These are phyloP conservation scores for Ispidina lecontei DNA, from an alignment of 2,797 vertebrate species.

Conservation along the genomic window DNA sequence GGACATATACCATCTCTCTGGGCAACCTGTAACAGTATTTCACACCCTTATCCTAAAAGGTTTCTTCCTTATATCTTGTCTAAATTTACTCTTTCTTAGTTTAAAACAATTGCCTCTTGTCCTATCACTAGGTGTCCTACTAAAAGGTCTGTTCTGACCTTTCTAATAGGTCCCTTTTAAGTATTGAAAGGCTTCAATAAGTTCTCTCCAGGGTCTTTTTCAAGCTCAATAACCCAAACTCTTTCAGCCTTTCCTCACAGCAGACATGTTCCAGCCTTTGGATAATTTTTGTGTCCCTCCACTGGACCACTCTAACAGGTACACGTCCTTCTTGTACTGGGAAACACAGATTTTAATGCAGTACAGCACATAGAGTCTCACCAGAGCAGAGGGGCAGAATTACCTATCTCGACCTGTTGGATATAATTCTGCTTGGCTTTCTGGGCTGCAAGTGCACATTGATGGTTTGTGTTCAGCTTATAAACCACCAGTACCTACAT, in stretches of 20 bases:
- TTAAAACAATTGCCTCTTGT: not conserved
- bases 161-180: not conserved
- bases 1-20: not conserved
- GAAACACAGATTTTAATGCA: not conserved
- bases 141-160: not conserved
- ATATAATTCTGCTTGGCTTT: not conserved
- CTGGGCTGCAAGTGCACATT: not conserved
- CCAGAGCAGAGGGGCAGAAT: not conserved
- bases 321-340: no score
- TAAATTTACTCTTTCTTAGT: not conserved
- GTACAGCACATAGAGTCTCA: not conserved
- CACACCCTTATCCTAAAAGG: not conserved
- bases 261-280: not conserved
- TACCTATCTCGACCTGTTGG: not conserved
- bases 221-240: not conserved
- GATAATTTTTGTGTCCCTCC: not conserved
- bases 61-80: not conserved
- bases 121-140: rapidly evolving
- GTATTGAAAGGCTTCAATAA: not conserved
- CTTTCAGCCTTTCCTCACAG: not conserved
- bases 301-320: not conserved
- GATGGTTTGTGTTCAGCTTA: not conserved
- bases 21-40: not conserved
- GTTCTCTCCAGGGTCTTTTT: not conserved
- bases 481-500: not conserved